phyloP scores from a whole-genome alignment of 2,888 invertebrate species.

The Scaptomyza cyrtandrae region DNA sequence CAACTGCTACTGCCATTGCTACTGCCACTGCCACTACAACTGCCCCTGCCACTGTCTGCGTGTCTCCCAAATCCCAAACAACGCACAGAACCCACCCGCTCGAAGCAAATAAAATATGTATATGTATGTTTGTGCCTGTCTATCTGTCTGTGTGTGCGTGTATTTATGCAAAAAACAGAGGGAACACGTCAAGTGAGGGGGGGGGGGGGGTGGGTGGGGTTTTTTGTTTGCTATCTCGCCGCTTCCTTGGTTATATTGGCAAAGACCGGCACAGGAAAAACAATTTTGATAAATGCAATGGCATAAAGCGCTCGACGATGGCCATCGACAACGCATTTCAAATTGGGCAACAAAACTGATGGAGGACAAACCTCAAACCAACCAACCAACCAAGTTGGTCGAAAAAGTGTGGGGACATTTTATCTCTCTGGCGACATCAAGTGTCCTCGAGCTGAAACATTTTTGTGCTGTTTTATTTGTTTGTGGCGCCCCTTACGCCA shows the following conservation, averaged over 20 bases:
- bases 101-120: slow-evolving; percentile 44
- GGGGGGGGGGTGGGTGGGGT: background rate
- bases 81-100: background rate
- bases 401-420: slow-evolving; percentile 25
- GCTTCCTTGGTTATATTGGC: slow-evolving; percentile 36
- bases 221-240: slow-evolving; percentile 10
- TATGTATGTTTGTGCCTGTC: slow-evolving; percentile 1
- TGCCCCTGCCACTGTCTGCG: background rate
- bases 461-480: slow-evolving; percentile 64
- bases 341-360: slow-evolving; percentile 58
- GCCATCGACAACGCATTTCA: slow-evolving; percentile 72
- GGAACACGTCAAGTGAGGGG: background rate
- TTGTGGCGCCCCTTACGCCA: slow-evolving; percentile 11
- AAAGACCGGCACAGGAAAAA: slow-evolving; percentile 55
- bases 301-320: slow-evolving; percentile 32
- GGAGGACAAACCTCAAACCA: background rate
- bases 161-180: slow-evolving; percentile 10
- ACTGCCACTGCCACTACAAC: background rate
- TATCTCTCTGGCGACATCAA: slow-evolving; percentile 73
- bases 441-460: slow-evolving; percentile 53
- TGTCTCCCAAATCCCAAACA: background rate
- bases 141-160: slow-evolving; percentile 18
- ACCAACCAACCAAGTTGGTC: background rate
- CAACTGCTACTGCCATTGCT: background rate
- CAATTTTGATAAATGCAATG: slow-evolving; percentile 74